phyloP scores from a whole-genome alignment of 2,888 invertebrate genomes.

The Calephelis perditalis region DNA sequence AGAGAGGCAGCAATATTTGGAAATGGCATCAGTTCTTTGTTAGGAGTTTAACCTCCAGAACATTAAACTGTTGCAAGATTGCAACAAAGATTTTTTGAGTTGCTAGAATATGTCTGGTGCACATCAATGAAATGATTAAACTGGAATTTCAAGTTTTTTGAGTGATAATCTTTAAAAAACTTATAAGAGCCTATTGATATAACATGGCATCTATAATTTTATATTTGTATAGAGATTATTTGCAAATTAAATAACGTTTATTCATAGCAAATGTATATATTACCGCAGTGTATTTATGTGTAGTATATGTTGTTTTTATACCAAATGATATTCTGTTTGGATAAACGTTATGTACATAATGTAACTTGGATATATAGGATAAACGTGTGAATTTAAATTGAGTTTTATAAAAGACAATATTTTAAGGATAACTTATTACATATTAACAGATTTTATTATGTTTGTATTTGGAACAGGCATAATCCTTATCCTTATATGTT shows the following conservation, averaged over 20 bases:
- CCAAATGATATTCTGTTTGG: conserved; percentile 35
- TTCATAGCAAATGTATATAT: conserved; percentile 10
- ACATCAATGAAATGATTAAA: too few relatives aligned
- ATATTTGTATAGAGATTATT: conserved; percentile 10
- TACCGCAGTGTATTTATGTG: conserved; percentile 30
- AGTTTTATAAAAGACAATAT: conserved; percentile 56
- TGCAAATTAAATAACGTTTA: conserved; percentile 2
- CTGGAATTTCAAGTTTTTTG: too few relatives aligned
- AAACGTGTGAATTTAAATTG: conserved; percentile 38
- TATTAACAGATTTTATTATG: conserved; percentile 16
- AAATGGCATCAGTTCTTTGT: too few relatives aligned
- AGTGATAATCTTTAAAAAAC: too few relatives aligned
- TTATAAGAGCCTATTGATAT: too few relatives aligned
- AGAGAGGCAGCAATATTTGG: too few relatives aligned
- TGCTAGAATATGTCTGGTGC: too few relatives aligned
- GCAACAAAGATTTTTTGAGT: too few relatives aligned
- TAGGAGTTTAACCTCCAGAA: too few relatives aligned
- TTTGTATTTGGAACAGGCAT: neutral
- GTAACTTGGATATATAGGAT: conserved; percentile 1
- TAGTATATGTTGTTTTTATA: conserved; percentile 33
- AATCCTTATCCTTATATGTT: neutral
- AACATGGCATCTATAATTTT: neutral
- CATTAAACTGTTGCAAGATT: too few relatives aligned
- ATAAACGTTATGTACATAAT: conserved; percentile 25
- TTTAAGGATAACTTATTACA: conserved; percentile 24